Evolutionary conservation across 2,888 invertebrate genomes (phyloP), one percentile per base, ranked within the genome.

Genomic region (Drepanosiphum platanoidis): DNA sequence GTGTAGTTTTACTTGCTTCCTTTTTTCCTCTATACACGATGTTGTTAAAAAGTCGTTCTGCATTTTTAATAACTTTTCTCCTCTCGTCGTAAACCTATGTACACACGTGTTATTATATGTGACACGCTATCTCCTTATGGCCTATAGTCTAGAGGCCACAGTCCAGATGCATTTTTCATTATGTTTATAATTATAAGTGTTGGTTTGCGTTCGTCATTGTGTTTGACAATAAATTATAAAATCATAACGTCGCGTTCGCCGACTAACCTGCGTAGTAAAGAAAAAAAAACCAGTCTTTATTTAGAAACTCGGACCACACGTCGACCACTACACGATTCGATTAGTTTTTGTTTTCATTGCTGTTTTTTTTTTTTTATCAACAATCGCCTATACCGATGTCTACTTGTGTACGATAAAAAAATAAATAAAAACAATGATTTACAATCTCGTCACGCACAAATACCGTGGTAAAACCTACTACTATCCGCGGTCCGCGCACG

Each of bases 21-120:
- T n/a, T n/a, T n/a, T 39, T 71, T 71, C 27, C 27, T 71, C n/a
- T 13, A 70, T 18, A 71, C 39, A 39, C 15, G 52, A 34, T 32
- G 27, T 77, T n/a, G 58, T 77, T 77, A 61, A 77, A 77, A 13
- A 52, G 32, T 30, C 32, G 22, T 32, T 46, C 42, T 52, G 22
- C 18, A 52, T 52, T 22, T 3, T 22, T 18, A 52, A 18, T 52
- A n/a, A n/a, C n/a, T 52, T 52, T 52, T 52, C 46, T 46, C 18
- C 52, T 18, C 1, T 18, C 22, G 7, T 52, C 8, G 11, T 1
- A 9, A 42, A 22, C 22, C 18, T 22, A 3, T 46, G 15, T 52
- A 22, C 52, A 18, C 18, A 5, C 18, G 52, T 52, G 22, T 52
- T 18, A 52, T 52, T 18, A 7, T 46, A 52, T 52, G 52, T 52